Base-by-base conservation (phyloP, 2,113 vertebrate species). In the Aegotheles bennettii region DNA sequence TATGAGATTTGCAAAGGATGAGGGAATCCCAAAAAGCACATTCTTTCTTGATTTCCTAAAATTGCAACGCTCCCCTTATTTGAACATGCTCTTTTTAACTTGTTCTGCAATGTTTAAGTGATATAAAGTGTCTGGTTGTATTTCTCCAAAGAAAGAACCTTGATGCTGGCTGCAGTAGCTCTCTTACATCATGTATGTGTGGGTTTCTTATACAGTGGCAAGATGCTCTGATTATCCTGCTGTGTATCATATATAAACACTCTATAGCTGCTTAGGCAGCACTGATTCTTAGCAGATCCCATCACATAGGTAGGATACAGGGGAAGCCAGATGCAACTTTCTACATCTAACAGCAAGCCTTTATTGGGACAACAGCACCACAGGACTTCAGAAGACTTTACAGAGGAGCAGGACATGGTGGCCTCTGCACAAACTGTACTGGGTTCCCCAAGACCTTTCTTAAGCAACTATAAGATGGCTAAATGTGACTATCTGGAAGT, bases 341-440 rank as follows among this genome's bases (percentile, higher is more conserved):
- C 60, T 67, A 5, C 8, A n/a, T 31, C 35, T 56, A 77, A 20
- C 13, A 51, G 29, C 24, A 75, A 67, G 20, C 11, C 26, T 61
- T 9, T 61, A 24, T 2, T 45, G 42, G 57, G 45, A 60, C 14
- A 59, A 64, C 9, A 60, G 17, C 6, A 67, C 9, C 65, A 75
- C 10, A 60, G n/a, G 9, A 91, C 48, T 35, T 90, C 36, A 57
- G 57, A 51, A 63, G 10, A 28, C 20, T 16, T 59, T 47, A 25
- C 0, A 56, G n/a, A 69, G 19, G 16, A 83, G 36, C 6, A 56
- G 36, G 18, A 63, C 13, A 54, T 11, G 0, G 0, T 24, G 16
- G 20, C 21, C 18, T 61, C 24, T 25, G 23, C 8, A 83, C 9
- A 43, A 60, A 81, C 2, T 10, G 11, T 20, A 77, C 26, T 20